These are phyloP conservation scores for Himantopus leucocephalus DNA, from an alignment of 2,113 vertebrate genomes.

Conservation along the genomic window DNA sequence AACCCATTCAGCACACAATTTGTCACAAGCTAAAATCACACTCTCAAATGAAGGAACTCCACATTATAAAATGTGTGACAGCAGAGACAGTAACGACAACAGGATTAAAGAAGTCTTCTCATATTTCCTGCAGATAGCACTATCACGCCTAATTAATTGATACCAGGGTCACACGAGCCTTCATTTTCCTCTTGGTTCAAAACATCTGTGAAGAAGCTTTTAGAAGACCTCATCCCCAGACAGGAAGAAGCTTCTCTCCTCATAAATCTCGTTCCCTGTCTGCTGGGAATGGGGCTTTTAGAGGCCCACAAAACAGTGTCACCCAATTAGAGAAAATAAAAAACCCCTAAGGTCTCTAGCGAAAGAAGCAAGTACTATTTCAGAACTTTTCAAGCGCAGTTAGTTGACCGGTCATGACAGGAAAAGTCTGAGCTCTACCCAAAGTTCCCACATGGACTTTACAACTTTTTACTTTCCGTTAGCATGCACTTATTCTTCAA, in stretches of 20 bases:
- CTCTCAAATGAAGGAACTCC: neutral
- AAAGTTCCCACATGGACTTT: neutral
- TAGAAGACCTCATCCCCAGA: neutral
- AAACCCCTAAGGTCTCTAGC: neutral
- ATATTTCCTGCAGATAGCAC: neutral
- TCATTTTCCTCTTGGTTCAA: neutral
- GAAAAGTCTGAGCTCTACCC: neutral
- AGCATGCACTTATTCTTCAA: neutral
- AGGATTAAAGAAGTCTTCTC: neutral
- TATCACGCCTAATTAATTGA: neutral
- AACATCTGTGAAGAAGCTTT: slow-evolving; percentile 7
- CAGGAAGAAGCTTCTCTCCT: neutral
- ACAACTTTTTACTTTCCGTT: neutral
- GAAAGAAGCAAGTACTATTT: neutral
- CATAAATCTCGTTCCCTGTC: neutral
- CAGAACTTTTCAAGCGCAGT: neutral
- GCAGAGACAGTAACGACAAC: neutral
- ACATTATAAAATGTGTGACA: neutral
- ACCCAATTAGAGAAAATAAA: neutral
- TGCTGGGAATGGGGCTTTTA: neutral
- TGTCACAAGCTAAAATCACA: neutral
- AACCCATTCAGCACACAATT: neutral
- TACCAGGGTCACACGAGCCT: neutral
- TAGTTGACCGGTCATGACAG: neutral
- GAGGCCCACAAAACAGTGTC: neutral